Base-by-base conservation (phyloP, 1,140 invertebrate genomes). In the Hirudo medicinalis region DNA sequence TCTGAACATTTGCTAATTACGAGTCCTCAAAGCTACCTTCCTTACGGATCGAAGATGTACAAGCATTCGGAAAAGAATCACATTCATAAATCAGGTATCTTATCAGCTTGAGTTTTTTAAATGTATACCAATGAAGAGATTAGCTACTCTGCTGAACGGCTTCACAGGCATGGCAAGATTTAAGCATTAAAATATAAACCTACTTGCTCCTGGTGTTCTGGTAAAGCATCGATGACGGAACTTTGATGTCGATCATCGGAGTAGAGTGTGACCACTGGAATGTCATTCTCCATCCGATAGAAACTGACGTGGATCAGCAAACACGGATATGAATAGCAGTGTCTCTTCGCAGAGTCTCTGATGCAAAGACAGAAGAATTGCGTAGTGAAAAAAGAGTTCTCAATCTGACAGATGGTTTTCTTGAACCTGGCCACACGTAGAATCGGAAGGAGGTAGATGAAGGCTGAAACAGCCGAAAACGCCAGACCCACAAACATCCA, bases 341-440 rank as follows among this genome's bases (percentile, higher is more conserved):
- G 29, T 29, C 29, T 25, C 40, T 40, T 40, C 11, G 0, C 43
- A 49, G 43, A 49, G 29, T 36, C 20, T 29, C 67, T 40, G 67
- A 22, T 40, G 67, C 67, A 68, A n/a, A 40, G 67, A 68, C 67
- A 68, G 22, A 68, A 29, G 67, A 36, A 68, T 25, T 68, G 67
- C 20, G 22, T 36, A 1, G 67, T 68, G 67, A 29, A 68, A 40
- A 68, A 68, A 4, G 67, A 36, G 27, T 68, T 68, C 27, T 68
- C 67, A 11, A 68, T 36, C 67, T 68, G 29, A 40, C 67, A 68
- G 67, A 40, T 32, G 17, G 67, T 32, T 36, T 68, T 40, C 8
- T 40, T 29, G 32, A 68, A 68, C 32, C 67, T 29, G 40, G 40
- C 40, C 17, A 68, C 67, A n/a, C 29, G n/a, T 36, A 68, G 27